Evolutionary conservation across 2,113 vertebrate species (phyloP), one percentile per base, ranked within the genome.

Genomic region (Lasiurus cinereus): DNA sequence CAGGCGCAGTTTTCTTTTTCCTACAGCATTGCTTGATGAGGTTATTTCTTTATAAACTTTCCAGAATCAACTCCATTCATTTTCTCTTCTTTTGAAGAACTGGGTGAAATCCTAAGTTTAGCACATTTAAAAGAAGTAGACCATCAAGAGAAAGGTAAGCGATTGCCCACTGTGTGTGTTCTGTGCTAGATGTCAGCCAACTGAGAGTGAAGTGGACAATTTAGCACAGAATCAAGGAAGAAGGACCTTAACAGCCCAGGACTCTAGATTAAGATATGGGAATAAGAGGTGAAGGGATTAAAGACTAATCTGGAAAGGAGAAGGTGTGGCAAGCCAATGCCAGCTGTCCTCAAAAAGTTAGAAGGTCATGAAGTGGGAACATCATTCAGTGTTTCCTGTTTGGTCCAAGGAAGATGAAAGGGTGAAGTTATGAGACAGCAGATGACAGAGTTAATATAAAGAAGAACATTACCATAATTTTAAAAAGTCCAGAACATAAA

Each of bases 71-170:
- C 21, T 64, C 62, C 33, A 5, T 77, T 70, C 5, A 5, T 70
- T 92, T 80, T 11, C 21, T 48, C 39, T 78, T 89, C 54, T 72
- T 94, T 85, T 74, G 43, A 59, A 94, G 73, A 96, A 85, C 2
- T 89, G 27, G 64, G 18, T 52, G 29, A 94, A 80, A 93, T 48
- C 13, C 66, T 52, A 72, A 29, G n/a, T 21, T 90, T 74, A 70
- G 36, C 36, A 31, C 29, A 74, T 22, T 9, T 66, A 39, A 21
- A 2, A 62, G 27, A 92, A 89, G 24, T 29, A 74, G 70, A 79
- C 12, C 8, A 27, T 31, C 2, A 14, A 88, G 52, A 90, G 52
- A 33, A 48, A 95, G 66, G 80, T 7, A 73, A 69, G 11, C 0
- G 1, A 19, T 8, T 43, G 4, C 16, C 46, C 33, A 15, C 29